phyloP scores from a whole-genome alignment of 2,113 vertebrate genomes.

The Ciconia boyciana region DNA sequence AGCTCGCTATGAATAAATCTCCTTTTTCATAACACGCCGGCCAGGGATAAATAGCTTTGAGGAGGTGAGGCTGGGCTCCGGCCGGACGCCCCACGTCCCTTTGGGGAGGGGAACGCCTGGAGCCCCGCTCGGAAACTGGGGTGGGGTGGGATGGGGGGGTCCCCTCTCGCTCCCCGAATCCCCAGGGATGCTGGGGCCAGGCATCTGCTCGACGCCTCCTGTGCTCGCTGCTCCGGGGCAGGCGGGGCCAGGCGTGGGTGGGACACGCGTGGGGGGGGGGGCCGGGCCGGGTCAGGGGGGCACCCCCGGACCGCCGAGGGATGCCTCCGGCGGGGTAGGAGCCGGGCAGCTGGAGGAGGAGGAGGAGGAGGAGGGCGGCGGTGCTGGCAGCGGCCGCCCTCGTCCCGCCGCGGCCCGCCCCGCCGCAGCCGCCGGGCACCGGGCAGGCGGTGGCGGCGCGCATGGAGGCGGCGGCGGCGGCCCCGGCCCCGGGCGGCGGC shows the following conservation, averaged over 20 bases:
- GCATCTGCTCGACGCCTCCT: neutral
- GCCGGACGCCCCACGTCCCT: fast-evolving
- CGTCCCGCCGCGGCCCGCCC: neutral
- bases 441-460: neutral
- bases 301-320: neutral
- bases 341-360: neutral
- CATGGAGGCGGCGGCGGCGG: constrained; percentile 11
- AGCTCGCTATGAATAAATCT: neutral
- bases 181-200: neutral
- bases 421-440: neutral
- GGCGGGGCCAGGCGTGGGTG: neutral
- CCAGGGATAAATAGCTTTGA: neutral
- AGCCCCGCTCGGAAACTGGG: fast-evolving
- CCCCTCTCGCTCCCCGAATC: neutral
- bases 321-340: neutral
- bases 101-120: neutral
- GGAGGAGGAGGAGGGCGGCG: neutral
- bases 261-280: neutral
- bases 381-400: neutral
- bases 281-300: neutral
- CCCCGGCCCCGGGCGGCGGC: neutral
- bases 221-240: neutral
- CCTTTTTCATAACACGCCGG: neutral
- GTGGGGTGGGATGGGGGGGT: neutral
- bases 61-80: neutral